Conservation (phyloP, 2,888 invertebrate genomes). For the Antitype chi region DNA sequence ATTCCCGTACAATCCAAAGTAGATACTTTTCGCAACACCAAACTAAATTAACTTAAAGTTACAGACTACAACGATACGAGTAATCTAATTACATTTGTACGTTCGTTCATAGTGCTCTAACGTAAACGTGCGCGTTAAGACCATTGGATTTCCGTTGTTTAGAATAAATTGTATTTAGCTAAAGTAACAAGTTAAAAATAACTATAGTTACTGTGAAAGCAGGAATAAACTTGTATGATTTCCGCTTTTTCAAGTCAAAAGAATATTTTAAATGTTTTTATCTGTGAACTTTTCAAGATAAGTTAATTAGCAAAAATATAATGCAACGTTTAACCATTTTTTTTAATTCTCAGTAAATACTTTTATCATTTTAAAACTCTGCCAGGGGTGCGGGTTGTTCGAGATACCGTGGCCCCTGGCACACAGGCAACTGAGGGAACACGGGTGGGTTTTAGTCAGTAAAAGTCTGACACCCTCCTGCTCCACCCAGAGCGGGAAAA, state of each 20-base stretch:
- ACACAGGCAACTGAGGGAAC: too few species aligned
- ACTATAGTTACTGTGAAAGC: neutral
- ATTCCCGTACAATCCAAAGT: constrained; percentile 9
- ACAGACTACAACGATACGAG: constrained; percentile 50
- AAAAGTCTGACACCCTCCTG: too few species aligned
- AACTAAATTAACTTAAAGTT: constrained; percentile 49
- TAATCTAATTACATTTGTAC: constrained; percentile 55
- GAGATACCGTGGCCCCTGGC: too few species aligned
- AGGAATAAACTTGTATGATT: constrained; percentile 2
- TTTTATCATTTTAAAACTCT: neutral
- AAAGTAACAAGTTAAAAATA: constrained; percentile 13
- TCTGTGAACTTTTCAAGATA: neutral
- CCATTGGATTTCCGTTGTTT: constrained; percentile 30
- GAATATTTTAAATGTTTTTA: constrained; percentile 13
- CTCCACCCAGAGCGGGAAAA: too few species aligned
- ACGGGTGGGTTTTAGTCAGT: too few species aligned
- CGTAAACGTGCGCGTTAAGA: constrained; percentile 50
- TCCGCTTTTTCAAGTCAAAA: neutral
- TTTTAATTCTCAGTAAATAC: neutral
- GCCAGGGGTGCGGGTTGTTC: too few species aligned
- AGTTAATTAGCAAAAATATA: neutral
- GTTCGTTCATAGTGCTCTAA: constrained; percentile 45
- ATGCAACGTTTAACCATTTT: neutral
- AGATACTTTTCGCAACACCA: constrained; percentile 42
- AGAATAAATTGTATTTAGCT: constrained; percentile 30